Conservation (phyloP, 2,113 vertebrate genomes). For the Miniopterus natalensis region DNA sequence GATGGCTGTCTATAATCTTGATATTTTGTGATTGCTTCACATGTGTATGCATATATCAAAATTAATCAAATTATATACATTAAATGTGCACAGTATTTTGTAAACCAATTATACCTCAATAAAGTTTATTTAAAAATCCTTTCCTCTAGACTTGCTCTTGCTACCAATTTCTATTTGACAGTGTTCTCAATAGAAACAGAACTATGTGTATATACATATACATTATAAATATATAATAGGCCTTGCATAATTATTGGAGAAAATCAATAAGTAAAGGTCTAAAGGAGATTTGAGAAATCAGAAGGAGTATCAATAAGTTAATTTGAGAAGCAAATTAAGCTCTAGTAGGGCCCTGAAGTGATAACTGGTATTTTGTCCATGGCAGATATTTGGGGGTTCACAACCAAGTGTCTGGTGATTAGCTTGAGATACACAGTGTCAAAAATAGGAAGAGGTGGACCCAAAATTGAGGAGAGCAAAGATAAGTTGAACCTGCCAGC, state of each 20-base stretch:
- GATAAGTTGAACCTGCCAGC: not conserved
- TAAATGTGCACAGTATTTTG: not conserved
- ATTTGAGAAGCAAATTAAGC: not conserved
- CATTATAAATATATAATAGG: not conserved
- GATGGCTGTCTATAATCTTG: not conserved
- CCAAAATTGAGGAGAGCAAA: not conserved
- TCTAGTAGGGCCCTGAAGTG: not conserved
- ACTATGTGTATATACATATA: not conserved
- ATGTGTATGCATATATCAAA: not conserved
- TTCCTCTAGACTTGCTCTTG: not conserved
- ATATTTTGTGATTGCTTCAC: not conserved
- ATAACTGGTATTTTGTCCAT: too few relatives aligned
- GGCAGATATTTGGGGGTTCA: not conserved
- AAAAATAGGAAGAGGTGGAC: not conserved
- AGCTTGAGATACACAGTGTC: not conserved
- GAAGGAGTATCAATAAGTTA: not conserved
- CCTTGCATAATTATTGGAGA: not conserved
- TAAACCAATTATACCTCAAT: not conserved
- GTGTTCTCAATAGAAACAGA: not conserved
- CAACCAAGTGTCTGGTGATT: not conserved
- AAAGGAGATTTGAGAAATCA: not conserved
- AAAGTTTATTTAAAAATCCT: not conserved
- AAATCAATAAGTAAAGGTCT: not conserved
- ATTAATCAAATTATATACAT: not conserved
- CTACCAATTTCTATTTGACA: not conserved